Conservation (phyloP, 1,140 invertebrate genomes). For the Drosophila neocordata region DNA sequence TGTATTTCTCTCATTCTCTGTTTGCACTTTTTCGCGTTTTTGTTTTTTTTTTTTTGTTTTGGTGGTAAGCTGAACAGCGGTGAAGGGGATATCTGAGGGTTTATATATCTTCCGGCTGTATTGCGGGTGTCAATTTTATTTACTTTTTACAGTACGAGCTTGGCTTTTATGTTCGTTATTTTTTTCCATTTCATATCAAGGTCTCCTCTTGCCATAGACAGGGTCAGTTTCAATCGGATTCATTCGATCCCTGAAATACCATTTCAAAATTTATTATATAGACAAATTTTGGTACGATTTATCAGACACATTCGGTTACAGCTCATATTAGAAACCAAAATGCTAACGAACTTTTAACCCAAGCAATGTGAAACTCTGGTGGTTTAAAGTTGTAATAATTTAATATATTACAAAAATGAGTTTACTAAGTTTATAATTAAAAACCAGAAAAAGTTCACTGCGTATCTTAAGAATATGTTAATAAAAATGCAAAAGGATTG, state of each 20-base stretch:
- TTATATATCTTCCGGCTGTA: constrained; percentile 45
- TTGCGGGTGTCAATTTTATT: constrained; percentile 60
- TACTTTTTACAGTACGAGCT: constrained; percentile 58
- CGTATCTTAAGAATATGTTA: too few species aligned
- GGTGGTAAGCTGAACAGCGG: not conserved
- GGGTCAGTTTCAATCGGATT: constrained; percentile 7
- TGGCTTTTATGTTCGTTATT: constrained; percentile 52
- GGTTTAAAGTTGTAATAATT: too few species aligned
- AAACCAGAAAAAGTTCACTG: too few species aligned
- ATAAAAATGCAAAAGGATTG: too few species aligned
- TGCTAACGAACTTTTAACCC: not conserved
- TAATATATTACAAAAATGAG: too few species aligned
- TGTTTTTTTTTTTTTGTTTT: constrained; percentile 23
- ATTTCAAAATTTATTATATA: constrained; percentile 16
- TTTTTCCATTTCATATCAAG: not conserved
- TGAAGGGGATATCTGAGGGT: constrained; percentile 1
- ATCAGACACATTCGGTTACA: not conserved
- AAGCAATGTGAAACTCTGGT: too few species aligned
- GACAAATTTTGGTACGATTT: not conserved
- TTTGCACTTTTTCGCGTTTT: constrained; percentile 36
- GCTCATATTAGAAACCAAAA: too few species aligned
- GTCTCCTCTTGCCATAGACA: not conserved
- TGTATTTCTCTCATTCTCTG: not conserved
- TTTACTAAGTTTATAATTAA: too few species aligned
- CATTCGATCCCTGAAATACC: constrained; percentile 22